Percentiles rank a stretch among this genome's conserved stretches.
phyloP scores from a whole-genome alignment of 2,888 invertebrate species.

The Kryphioiulus occultus region DNA sequence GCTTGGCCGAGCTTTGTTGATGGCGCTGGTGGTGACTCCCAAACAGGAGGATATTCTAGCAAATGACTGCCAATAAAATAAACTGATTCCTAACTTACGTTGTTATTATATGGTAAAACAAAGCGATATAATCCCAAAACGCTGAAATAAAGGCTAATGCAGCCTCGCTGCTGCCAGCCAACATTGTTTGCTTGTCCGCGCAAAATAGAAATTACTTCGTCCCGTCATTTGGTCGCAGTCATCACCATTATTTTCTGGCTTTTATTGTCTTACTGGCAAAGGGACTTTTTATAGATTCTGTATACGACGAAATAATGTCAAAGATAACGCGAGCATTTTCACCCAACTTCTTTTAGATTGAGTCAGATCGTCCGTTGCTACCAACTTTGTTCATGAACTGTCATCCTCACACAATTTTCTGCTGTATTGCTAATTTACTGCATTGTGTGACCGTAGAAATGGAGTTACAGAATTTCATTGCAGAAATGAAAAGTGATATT shows the following conservation, averaged over 20 bases:
- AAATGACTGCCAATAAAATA: constrained; percentile 9
- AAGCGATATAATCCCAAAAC: constrained; percentile 22
- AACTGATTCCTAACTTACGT: constrained; percentile 9
- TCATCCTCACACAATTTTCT: not conserved
- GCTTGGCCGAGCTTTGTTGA: not conserved
- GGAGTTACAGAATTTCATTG: too few species aligned
- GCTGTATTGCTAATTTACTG: too few species aligned
- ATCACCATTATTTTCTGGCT: constrained; percentile 38
- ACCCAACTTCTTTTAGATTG: not conserved
- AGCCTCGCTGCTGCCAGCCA: not conserved
- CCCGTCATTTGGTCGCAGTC: constrained; percentile 20
- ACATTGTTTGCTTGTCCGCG: not conserved
- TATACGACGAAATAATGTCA: not conserved
- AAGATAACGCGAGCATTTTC: not conserved
- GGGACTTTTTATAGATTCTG: constrained; percentile 20
- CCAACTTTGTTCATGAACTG: not conserved
- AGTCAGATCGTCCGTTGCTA: not conserved
- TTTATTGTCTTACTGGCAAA: constrained; percentile 35
- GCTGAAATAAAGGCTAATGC: constrained; percentile 3
- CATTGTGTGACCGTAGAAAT: too few species aligned
- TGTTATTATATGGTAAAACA: constrained; percentile 39
- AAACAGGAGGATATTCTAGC: not conserved
- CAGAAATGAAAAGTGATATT: too few species aligned
- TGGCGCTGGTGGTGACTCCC: not conserved
- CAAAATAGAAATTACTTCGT: constrained; percentile 21